Evolutionary conservation across 2,888 invertebrate genomes (phyloP), one percentile per base, ranked within the genome.

Genomic region (Matsumyia berberina): DNA sequence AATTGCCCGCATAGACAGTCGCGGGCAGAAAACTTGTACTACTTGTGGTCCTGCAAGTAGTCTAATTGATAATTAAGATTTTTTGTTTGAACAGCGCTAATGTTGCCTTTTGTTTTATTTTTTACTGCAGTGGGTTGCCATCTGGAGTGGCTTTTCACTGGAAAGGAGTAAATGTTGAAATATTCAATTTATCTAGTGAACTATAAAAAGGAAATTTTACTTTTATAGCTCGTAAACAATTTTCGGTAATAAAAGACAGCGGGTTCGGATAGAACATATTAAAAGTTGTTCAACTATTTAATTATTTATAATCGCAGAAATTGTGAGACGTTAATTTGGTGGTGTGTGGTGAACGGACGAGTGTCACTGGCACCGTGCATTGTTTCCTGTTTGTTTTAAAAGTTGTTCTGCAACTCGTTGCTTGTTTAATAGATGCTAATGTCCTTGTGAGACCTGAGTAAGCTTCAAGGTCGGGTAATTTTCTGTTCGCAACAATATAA

Each of bases 11-110:
- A 44, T 35, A 46, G 35, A 44, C 44, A 35, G 55, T 12, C 57
- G 44, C 35, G 57, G 46, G 4, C 33, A 37, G 29, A 35, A 67
- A 24, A 70, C 46, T 66, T 37, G 46, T 46, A 31, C 19, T 4
- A 44, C 42, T 81, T 17, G 57, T 35, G 37, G 58, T 51, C 58
- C 70, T 64, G 15, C 51, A n/a, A n/a, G n/a, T n/a, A n/a, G n/a
- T 64, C 57, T 76, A 76, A 82, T 81, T 81, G 70, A 55, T 64
- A 81, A 81, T 81, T 81, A 76, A 81, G 57, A 64, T 64, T 17
- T 76, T n/a, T n/a, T n/a, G n/a, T 81, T 76, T 64, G 12, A 81
- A 74, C 44, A 42, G 55, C 62, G 42, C 33, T 29, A 76, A 70
- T 77, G 62, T 37, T 64, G 49, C 19, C 31, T 51, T 73, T 24